Evolutionary conservation across 1,140 invertebrate genomes (phyloP).

Genomic region (Catajapyx aquilonaris): DNA sequence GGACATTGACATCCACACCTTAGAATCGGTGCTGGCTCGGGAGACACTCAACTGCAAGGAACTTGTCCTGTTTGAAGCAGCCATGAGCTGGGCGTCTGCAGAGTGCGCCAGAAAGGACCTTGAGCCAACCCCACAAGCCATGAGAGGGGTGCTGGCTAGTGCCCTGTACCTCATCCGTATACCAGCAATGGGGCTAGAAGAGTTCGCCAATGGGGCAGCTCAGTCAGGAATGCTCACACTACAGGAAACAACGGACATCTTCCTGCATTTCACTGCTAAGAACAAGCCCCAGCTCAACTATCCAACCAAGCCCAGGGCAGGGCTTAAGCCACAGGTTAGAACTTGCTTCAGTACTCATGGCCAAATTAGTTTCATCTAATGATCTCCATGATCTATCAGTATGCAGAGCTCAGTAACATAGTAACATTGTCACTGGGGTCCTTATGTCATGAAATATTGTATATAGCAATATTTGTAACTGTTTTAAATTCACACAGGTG

Average conservation of each 20-base stretch:
- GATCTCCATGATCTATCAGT: too few species aligned
- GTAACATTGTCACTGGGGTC: too few species aligned
- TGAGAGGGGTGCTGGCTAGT: conserved; percentile 46
- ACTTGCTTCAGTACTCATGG: background rate
- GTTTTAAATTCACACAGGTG: too few species aligned
- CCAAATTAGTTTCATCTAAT: too few species aligned
- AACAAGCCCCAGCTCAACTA: conserved; percentile 63
- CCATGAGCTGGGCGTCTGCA: conserved; percentile 68
- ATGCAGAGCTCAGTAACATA: too few species aligned
- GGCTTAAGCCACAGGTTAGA: conserved; percentile 64
- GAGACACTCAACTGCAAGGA: conserved; percentile 83
- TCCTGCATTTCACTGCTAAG: conserved; percentile 66
- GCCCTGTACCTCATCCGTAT: conserved; percentile 68
- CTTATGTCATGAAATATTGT: too few species aligned
- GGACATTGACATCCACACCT: conserved; percentile 72
- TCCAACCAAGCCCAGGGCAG: conserved; percentile 54
- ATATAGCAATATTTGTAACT: too few species aligned
- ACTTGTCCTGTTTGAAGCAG: conserved; percentile 69
- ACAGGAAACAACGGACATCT: conserved; percentile 79
- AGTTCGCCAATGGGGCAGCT: conserved; percentile 76
- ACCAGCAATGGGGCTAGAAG: conserved; percentile 72
- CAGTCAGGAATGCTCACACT: conserved; percentile 69
- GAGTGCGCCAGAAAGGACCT: conserved; percentile 61
- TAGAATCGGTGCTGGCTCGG: conserved; percentile 64
- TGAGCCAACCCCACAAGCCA: conserved; percentile 36